Evolutionary conservation across 2,113 vertebrate species (phyloP), one percentile per base, ranked within the genome.

Genomic region (Sisor rabdophorus): DNA sequence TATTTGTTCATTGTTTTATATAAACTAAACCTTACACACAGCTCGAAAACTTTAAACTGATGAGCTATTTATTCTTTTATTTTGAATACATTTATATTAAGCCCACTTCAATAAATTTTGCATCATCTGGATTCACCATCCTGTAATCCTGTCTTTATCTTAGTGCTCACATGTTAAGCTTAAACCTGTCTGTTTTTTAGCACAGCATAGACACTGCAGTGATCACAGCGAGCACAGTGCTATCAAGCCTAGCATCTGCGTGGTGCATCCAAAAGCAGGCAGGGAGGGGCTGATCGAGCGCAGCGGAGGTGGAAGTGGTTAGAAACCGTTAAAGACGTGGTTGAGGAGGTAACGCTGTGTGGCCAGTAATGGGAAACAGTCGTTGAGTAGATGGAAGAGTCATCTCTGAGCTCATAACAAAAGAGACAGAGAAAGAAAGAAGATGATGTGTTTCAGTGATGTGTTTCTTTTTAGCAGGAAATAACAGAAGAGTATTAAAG

Each of bases 351-450:
- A 92, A 92, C 90, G 90, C 89, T 93, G 79, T 95, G 95, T 89
- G 95, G 95, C 91, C 86, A 89, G 76, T 92, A 92, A 93, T 93
- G 94, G 92, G 94, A 95, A 96, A 94, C 76, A 88, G 93, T 93
- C 92, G 94, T 97, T 96, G 91, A 75, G 86, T 71, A 88, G 87
- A 88, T 87, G 87, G 73, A 79, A 92, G 94, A 93, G 86, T 79
- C 87, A 84, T 85, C 81, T 78, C 17, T 79, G 64, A 60, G 76
- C 64, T 79, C 64, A 63, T 44, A 76, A 64, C 60, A 80, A 79
- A 84, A 77, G 73, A 64, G 32, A 55, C 22, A 68, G 53, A 67
- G 10, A 26, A 28, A 78, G 60, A 20, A 70, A 52, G 26, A 44
- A 78, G 69, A 75, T 60, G 63, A 75, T 55, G 52, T 67, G 58